A percentile compares a stretch with the other conserved stretches of the same genome.
These are phyloP conservation scores for Trichopria drosophilae DNA, from an alignment of 2,888 invertebrate species.

Conservation along the genomic window DNA sequence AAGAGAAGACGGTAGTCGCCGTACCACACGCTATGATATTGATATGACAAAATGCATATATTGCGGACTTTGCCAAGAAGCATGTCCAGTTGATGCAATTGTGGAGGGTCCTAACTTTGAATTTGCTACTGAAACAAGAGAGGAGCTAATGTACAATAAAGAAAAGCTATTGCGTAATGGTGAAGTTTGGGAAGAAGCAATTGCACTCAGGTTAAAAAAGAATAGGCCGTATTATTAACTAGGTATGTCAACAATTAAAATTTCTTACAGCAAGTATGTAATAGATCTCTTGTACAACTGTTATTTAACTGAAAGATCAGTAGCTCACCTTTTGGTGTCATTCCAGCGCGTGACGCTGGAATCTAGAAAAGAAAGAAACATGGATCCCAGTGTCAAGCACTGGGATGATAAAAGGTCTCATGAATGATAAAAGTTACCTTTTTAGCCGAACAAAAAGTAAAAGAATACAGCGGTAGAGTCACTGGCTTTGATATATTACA, in stretches of 20 bases:
- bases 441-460: constrained; percentile 4
- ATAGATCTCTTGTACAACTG: no score
- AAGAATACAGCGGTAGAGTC: constrained; percentile 3
- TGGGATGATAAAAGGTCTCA: no score
- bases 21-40: constrained; percentile 3
- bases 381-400: no score
- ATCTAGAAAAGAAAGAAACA: no score
- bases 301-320: no score
- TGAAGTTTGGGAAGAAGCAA: constrained; percentile 15
- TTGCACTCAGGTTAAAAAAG: constrained; percentile 12
- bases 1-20: constrained; percentile 6
- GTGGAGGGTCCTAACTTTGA: constrained; percentile 20
- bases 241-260: no score
- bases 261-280: no score
- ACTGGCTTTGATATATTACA: constrained; percentile 4
- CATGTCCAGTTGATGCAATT: constrained; percentile 5
- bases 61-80: constrained; percentile 2
- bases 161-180: constrained; percentile 20
- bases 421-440: no score
- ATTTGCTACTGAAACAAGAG: constrained; percentile 15
- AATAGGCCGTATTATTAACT: constrained; percentile 2
- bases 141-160: constrained; percentile 18
- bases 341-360: no score
- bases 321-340: no score
- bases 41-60: constrained; percentile 4